phyloP scores from a whole-genome alignment of 2,888 invertebrate species.

The Polyommatus iphigenia region DNA sequence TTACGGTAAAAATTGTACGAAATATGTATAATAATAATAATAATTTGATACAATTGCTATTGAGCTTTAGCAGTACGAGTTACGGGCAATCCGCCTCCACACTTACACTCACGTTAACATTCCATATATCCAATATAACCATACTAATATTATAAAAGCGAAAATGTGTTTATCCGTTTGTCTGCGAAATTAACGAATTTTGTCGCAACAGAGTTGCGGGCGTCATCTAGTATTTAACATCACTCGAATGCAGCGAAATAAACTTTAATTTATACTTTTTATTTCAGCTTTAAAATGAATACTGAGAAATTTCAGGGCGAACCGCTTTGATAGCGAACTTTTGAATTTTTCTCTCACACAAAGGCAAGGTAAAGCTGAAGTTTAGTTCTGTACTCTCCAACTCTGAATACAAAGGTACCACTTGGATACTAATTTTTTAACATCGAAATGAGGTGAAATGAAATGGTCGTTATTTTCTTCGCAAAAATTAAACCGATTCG shows the following conservation, averaged over 20 bases:
- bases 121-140: too few species aligned
- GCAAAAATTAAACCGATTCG: not conserved
- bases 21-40: too few species aligned
- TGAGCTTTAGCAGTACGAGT: too few species aligned
- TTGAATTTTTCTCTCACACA: constrained; percentile 30
- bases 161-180: too few species aligned
- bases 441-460: not conserved
- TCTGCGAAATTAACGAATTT: too few species aligned
- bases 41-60: too few species aligned
- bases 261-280: constrained; percentile 16
- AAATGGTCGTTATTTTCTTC: not conserved
- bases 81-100: too few species aligned
- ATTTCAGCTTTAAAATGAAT: constrained; percentile 20
- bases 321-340: constrained; percentile 27
- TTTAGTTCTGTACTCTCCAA: constrained; percentile 16
- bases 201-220: too few species aligned
- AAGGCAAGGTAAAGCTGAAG: constrained; percentile 20
- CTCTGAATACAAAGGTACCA: constrained; percentile 23
- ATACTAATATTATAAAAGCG: too few species aligned
- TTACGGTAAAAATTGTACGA: too few species aligned
- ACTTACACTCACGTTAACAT: too few species aligned
- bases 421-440: constrained; percentile 1
- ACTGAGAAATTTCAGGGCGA: constrained; percentile 18
- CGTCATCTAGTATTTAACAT: too few species aligned
- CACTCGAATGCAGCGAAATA: not conserved